A percentile compares a stretch with the other conserved stretches of the same genome.
phyloP scores from a whole-genome alignment of 2,797 vertebrate species.

The Danio tinwini region DNA sequence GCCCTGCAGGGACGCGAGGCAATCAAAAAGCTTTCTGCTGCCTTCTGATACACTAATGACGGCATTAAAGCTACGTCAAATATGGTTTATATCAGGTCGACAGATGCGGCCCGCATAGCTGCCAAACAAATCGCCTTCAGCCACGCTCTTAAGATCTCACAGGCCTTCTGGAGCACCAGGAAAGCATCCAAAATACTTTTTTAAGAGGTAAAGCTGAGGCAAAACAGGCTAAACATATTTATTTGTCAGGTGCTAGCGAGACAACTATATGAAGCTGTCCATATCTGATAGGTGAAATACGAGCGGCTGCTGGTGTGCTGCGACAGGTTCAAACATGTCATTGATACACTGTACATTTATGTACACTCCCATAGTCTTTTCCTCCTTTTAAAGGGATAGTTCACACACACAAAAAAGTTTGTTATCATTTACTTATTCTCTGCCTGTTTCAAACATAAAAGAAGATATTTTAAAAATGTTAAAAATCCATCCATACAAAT shows the following conservation, averaged over 20 bases:
- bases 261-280: not conserved
- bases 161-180: slow-evolving; percentile 28
- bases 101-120: slow-evolving; percentile 21
- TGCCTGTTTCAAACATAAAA: too few species aligned
- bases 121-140: slow-evolving; percentile 38
- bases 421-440: too few species aligned
- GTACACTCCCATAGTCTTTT: not conserved
- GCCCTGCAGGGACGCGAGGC: slow-evolving; percentile 31
- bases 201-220: slow-evolving; percentile 5
- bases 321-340: slow-evolving; percentile 19
- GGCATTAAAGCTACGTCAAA: slow-evolving; percentile 54
- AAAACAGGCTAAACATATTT: slow-evolving; percentile 19
- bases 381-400: too few species aligned
- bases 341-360: slow-evolving; percentile 6
- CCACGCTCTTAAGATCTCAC: slow-evolving; percentile 16
- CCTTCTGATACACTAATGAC: slow-evolving; percentile 62
- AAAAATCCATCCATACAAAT: too few species aligned
- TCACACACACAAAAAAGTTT: too few species aligned
- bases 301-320: not conserved
- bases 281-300: not conserved
- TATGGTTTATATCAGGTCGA: slow-evolving; percentile 57
- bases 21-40: slow-evolving; percentile 49
- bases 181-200: slow-evolving; percentile 25
- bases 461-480: too few species aligned
- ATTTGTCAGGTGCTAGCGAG: not conserved